A percentile compares a stretch with the other conserved stretches of the same genome.
These are phyloP conservation scores for Eristalis intricaria DNA, from an alignment of 2,888 invertebrate genomes.

Conservation along the genomic window DNA sequence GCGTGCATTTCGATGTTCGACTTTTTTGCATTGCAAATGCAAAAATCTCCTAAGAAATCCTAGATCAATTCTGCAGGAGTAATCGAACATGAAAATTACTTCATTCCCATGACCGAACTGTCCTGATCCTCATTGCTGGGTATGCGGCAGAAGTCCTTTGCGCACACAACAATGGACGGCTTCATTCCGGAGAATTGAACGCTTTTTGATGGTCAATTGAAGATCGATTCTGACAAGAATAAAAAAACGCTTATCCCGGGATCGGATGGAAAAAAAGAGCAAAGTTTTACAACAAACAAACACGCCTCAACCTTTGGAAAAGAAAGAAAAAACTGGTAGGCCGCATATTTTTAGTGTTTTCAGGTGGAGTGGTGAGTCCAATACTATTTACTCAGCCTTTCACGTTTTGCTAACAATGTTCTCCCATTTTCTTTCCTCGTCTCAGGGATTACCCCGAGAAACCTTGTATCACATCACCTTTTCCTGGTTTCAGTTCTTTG, in stretches of 20 bases:
- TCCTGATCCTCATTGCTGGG: conserved; percentile 26
- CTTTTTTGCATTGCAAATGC: conserved; percentile 35
- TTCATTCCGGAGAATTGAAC: conserved; percentile 72
- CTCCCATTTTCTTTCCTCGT: background rate
- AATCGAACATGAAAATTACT: conserved; percentile 62
- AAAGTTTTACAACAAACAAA: conserved; percentile 72
- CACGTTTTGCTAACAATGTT: conserved; percentile 52
- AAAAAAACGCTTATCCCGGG: conserved; percentile 23
- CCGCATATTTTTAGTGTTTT: conserved; percentile 49
- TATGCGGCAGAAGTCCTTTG: conserved; percentile 25
- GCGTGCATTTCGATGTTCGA: conserved; percentile 44
- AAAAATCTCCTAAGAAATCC: conserved; percentile 49
- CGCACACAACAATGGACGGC: conserved; percentile 50
- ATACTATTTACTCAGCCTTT: conserved; percentile 63
- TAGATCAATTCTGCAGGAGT: conserved; percentile 27
- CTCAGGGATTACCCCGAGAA: conserved; percentile 43
- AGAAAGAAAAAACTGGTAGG: conserved; percentile 23
- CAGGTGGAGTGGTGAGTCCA: conserved; percentile 62
- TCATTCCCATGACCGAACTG: conserved; percentile 36
- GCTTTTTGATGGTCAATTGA: conserved; percentile 74
- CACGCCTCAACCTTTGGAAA: conserved; percentile 64
- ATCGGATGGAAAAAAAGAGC: conserved; percentile 60
- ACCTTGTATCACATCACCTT: conserved; percentile 15
- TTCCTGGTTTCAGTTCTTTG: conserved; percentile 31
- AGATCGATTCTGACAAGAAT: conserved; percentile 54